Percentiles rank a stretch among this genome's conserved stretches.
Conservation (phyloP, 2,797 vertebrate genomes). For the Syndactyla subalaris region DNA sequence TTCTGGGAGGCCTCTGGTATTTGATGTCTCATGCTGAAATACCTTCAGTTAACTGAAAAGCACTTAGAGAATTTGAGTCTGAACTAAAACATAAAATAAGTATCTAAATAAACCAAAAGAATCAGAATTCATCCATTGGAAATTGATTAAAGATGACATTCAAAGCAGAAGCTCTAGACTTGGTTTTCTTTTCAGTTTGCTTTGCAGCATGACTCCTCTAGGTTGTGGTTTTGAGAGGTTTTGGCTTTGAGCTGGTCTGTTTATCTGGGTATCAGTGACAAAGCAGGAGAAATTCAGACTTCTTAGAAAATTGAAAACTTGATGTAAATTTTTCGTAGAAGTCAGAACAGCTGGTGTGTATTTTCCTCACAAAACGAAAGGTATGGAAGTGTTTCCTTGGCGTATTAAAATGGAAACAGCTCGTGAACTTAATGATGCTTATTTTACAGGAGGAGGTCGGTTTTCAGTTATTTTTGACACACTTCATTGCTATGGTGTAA, state of each 20-base stretch:
- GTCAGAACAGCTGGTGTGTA: background rate
- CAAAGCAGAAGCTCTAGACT: background rate
- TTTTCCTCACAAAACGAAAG: background rate
- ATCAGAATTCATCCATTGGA: background rate
- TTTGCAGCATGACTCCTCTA: background rate
- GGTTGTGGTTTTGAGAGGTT: background rate
- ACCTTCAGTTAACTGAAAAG: background rate
- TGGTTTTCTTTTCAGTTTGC: background rate
- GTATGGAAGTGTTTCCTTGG: background rate
- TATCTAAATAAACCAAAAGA: background rate
- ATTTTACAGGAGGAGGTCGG: background rate
- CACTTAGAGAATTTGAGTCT: background rate
- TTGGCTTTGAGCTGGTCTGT: background rate
- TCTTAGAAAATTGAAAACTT: background rate
- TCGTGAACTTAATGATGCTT: accelerated
- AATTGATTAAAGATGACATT: constrained; percentile 22
- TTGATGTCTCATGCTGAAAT: constrained; percentile 20
- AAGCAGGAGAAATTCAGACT: background rate
- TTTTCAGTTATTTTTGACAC: background rate
- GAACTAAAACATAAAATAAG: background rate
- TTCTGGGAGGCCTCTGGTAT: background rate
- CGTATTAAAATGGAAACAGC: background rate
- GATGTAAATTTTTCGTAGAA: background rate
- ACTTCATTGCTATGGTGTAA: background rate
- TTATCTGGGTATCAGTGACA: constrained; percentile 14